Percentiles rank a stretch among this genome's conserved stretches.
These are phyloP conservation scores for Esox niger DNA, from an alignment of 2,113 vertebrate species.

Conservation along the genomic window DNA sequence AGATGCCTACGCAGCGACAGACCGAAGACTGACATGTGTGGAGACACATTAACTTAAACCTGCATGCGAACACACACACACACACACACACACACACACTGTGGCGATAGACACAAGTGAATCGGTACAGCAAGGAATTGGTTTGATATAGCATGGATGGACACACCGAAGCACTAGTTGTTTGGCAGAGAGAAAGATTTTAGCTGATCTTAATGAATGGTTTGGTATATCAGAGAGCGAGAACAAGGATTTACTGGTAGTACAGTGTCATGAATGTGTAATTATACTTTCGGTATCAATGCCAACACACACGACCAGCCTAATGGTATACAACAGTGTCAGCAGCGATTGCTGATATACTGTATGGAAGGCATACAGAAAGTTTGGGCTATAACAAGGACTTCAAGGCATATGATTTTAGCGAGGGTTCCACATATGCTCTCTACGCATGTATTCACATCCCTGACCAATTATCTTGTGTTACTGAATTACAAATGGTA, in stretches of 20 bases:
- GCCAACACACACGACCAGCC: too few relatives aligned
- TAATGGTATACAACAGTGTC: too few relatives aligned
- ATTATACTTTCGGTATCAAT: background rate
- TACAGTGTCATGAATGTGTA: constrained; percentile 15
- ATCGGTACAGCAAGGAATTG: background rate
- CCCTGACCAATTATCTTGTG: too few relatives aligned
- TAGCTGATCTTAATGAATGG: background rate
- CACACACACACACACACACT: constrained; percentile 3
- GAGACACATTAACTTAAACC: background rate
- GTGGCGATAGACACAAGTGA: background rate
- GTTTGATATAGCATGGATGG: background rate
- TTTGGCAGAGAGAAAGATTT: background rate
- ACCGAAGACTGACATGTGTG: constrained; percentile 47
- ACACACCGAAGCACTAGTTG: background rate
- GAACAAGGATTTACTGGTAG: constrained; percentile 11
- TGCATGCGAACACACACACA: background rate
- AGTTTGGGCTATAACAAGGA: too few relatives aligned
- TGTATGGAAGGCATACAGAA: too few relatives aligned
- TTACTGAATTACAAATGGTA: too few relatives aligned
- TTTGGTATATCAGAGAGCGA: background rate
- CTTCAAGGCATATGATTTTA: too few relatives aligned
- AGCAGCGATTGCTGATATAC: too few relatives aligned
- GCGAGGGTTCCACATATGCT: too few relatives aligned
- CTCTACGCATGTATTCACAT: too few relatives aligned
- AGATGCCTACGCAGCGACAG: constrained; percentile 28